These are phyloP conservation scores for Pygocentrus nattereri DNA, from an alignment of 2,797 vertebrate species.

Conservation along the genomic window DNA sequence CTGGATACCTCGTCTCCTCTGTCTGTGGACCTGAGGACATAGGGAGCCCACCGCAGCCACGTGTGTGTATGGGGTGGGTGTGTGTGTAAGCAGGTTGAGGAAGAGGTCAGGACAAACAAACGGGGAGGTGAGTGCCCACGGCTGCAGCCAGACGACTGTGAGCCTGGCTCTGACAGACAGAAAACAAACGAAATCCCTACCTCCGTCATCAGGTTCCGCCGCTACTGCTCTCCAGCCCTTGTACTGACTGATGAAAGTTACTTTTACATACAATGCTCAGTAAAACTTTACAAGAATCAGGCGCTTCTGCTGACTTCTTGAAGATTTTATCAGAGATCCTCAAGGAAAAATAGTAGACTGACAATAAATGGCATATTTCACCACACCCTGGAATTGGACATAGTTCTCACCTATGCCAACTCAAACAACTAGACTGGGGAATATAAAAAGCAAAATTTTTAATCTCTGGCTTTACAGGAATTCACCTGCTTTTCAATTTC, in stretches of 20 bases:
- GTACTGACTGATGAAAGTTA: neutral
- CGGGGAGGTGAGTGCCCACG: conserved; percentile 16
- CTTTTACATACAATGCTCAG: neutral
- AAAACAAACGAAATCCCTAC: neutral
- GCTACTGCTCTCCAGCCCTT: conserved; percentile 34
- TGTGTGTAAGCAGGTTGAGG: conserved; percentile 50
- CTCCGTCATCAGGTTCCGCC: neutral
- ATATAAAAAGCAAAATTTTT: neutral
- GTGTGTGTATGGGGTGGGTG: conserved; percentile 55
- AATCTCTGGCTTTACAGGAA: neutral
- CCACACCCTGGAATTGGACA: neutral
- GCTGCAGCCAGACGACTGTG: conserved; percentile 19
- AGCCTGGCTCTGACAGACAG: neutral
- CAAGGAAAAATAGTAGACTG: neutral
- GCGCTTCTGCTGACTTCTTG: neutral
- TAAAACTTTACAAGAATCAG: neutral
- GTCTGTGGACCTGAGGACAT: conserved; percentile 69
- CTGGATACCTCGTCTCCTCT: conserved; percentile 76
- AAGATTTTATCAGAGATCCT: neutral
- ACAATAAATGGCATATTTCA: neutral
- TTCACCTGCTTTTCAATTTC: conserved; percentile 12
- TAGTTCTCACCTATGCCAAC: neutral
- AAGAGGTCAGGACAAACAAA: conserved; percentile 52
- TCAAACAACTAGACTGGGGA: neutral
- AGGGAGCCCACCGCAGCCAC: conserved; percentile 68